Evolutionary conservation across 2,888 invertebrate species (phyloP), one percentile per base, ranked within the genome.

Genomic region (Ommatoiulus sabulosus): DNA sequence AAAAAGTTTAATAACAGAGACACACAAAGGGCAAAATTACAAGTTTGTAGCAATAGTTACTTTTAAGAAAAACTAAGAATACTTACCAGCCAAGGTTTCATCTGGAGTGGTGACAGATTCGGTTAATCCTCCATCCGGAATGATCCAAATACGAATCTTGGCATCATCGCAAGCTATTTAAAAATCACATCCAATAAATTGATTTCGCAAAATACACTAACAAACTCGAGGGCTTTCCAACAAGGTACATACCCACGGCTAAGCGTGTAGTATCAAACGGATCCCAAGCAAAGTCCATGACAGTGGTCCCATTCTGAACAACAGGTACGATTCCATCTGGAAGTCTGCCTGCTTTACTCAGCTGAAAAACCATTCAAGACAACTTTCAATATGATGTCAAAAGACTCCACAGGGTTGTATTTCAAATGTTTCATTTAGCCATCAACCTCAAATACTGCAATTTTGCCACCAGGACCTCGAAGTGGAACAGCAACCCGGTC

Each of bases 211-310:
- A 17, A 80, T 80, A 5, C 35, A 15, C 80, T 12, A 17, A 6
- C 3, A 85, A 72, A 1, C 24, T 72, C 8, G n/a, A 24, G 10
- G 24, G 0, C 10, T 72, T 72, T 24, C 8, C 10, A 72, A 24
- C 72, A 52, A 43, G 89, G 91, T 91, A 6, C 85, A 43, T 91
- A 94, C 95, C 95, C 84, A 97, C 97, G 84, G 97, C 95, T 89
- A 99, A 94, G 88, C 96, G 94, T 88, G 94, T 94, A 90, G 95
- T 94, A 92, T 97, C 94, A 93, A 98, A 98, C 0, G 98, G 98
- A 94, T 98, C 98, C 97, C 97, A 99, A 89, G 96, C 95, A 93
- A 98, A 97, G 93, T 99, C 99, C 94, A 97, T 96, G 63, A 98
- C 95, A 91, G 96, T 96, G 91, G 95, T 96, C 88, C 97, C 96